Evolutionary conservation across 1,140 invertebrate genomes (phyloP).

Genomic region (Chlorops oryzae): DNA sequence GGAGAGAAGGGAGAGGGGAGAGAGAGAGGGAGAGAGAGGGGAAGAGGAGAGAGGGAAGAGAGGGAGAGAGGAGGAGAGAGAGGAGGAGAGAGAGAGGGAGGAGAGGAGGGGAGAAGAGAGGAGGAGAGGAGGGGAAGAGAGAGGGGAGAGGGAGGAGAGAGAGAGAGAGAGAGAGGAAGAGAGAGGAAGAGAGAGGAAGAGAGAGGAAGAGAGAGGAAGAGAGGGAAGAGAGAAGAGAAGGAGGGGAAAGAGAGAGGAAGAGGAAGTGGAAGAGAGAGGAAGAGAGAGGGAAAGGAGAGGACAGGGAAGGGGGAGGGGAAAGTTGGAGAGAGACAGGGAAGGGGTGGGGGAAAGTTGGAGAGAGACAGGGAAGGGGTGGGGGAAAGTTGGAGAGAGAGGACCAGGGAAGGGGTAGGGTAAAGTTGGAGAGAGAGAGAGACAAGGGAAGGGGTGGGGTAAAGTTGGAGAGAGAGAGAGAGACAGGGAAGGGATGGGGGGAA

Average conservation of each 20-base stretch:
- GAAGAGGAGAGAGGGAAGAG: neutral
- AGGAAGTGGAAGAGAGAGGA: too few species aligned
- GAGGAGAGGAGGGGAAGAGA: too few species aligned
- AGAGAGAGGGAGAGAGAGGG: neutral
- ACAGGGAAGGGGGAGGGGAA: too few species aligned
- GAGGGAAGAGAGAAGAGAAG: neutral
- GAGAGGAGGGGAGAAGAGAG: neutral
- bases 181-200: too few species aligned
- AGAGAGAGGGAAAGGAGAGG: too few species aligned
- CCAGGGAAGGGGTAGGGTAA: neutral
- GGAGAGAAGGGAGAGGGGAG: too few species aligned
- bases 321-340: neutral
- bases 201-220: neutral
- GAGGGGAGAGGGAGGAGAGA: too few species aligned
- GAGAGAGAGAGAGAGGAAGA: neutral
- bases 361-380: neutral
- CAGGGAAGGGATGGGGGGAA: neutral
- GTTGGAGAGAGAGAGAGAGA: neutral
- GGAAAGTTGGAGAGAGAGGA: neutral
- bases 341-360: neutral
- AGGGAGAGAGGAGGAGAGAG: neutral
- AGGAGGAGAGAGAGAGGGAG: neutral
- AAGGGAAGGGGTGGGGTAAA: neutral
- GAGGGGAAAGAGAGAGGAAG: neutral
- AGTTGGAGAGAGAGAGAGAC: neutral